phyloP scores from a whole-genome alignment of 2,888 invertebrate genomes.

The Phyllotreta striolata region DNA sequence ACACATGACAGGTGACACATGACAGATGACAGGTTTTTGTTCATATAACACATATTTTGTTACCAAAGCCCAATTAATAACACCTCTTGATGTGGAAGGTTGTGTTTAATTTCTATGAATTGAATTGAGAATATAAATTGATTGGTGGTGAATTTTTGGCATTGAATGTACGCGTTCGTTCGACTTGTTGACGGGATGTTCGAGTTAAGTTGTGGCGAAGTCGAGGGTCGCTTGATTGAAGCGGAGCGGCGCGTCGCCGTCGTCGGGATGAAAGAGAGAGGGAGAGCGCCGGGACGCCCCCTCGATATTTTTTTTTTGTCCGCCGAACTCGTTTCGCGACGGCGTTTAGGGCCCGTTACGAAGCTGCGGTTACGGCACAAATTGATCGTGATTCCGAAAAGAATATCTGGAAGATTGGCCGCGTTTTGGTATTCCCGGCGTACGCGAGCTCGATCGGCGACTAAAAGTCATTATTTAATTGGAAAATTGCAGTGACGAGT shows the following conservation, averaged over 20 bases:
- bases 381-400: conserved; percentile 58
- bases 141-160: conserved; percentile 15
- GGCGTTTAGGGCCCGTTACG: conserved; percentile 60
- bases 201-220: conserved; percentile 59
- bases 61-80: too few relatives aligned
- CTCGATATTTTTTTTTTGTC: too few relatives aligned
- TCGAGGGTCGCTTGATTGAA: conserved; percentile 62
- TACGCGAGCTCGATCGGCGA: conserved; percentile 27
- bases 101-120: too few relatives aligned
- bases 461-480: conserved; percentile 47
- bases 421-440: conserved; percentile 49
- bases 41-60: too few relatives aligned
- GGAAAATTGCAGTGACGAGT: conserved; percentile 42
- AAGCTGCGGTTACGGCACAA: conserved; percentile 60
- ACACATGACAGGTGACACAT: too few relatives aligned
- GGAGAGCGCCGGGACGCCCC: too few relatives aligned
- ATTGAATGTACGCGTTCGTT: conserved; percentile 37
- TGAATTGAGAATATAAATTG: too few relatives aligned
- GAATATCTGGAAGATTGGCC: conserved; percentile 52
- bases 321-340: conserved; percentile 45
- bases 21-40: too few relatives aligned
- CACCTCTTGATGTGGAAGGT: too few relatives aligned
- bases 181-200: conserved; percentile 43
- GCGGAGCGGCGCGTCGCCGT: conserved; percentile 47
- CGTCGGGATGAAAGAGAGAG: conserved; percentile 53